A percentile compares a stretch with the other conserved stretches of the same genome.
Conservation (phyloP, 2,888 invertebrate genomes). For the Cyrtodaria siliqua region DNA sequence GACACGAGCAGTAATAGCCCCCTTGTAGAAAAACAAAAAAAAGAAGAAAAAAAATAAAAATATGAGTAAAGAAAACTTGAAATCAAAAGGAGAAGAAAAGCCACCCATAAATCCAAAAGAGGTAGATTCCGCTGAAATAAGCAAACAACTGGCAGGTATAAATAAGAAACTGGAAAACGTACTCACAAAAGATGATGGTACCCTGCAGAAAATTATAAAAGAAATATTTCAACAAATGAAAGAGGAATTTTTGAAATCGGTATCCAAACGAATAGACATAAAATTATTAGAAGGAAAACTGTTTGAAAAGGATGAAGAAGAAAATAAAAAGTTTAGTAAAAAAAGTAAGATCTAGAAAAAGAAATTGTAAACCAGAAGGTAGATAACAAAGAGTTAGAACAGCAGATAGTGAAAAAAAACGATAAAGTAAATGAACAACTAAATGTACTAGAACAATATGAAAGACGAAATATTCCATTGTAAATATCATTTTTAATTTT, state of each 20-base stretch:
- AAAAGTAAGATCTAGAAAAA: neutral
- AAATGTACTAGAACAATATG: slow-evolving; percentile 1
- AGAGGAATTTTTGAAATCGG: slow-evolving; percentile 6
- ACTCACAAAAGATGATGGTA: slow-evolving; percentile 10
- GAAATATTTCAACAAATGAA: slow-evolving; percentile 8
- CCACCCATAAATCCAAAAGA: too few species aligned
- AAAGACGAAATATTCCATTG: slow-evolving; percentile 3
- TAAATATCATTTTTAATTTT: too few species aligned
- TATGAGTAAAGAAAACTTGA: too few species aligned
- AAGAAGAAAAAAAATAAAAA: too few species aligned
- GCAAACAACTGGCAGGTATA: neutral
- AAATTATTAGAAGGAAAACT: slow-evolving; percentile 5
- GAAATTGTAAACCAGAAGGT: neutral
- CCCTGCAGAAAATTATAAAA: slow-evolving; percentile 8
- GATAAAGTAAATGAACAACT: neutral
- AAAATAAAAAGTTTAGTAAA: neutral
- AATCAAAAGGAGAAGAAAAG: too few species aligned
- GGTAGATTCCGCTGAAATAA: neutral
- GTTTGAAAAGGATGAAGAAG: slow-evolving; percentile 7
- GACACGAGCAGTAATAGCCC: too few species aligned
- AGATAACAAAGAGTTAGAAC: neutral
- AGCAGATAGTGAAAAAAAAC: neutral
- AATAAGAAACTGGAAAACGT: slow-evolving; percentile 5
- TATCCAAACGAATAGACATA: neutral
- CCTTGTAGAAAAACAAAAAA: too few species aligned